These are phyloP conservation scores for Temnothorax curvispinosus DNA, from an alignment of 1,140 invertebrate genomes.

Conservation along the genomic window DNA sequence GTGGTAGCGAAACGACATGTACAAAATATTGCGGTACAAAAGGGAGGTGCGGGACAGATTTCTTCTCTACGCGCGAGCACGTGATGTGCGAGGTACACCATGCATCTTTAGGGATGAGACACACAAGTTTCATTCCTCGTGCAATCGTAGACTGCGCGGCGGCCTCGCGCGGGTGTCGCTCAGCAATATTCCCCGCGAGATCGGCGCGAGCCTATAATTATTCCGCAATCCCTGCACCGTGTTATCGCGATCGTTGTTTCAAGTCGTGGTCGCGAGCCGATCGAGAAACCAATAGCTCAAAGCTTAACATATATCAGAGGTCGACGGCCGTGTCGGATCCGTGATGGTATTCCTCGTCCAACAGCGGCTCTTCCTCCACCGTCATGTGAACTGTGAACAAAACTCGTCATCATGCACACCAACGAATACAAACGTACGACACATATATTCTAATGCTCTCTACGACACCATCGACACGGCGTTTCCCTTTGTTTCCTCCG, in stretches of 20 bases:
- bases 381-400: constrained; percentile 84
- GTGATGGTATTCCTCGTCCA: constrained; percentile 80
- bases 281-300: constrained; percentile 31
- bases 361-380: constrained; percentile 82
- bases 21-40: constrained; percentile 37
- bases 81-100: background rate
- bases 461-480: background rate
- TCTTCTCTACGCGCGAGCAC: background rate
- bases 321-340: constrained; percentile 82
- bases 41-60: background rate
- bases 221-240: background rate
- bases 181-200: background rate
- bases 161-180: background rate
- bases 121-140: constrained; percentile 30
- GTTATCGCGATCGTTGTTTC: constrained; percentile 5
- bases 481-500: background rate
- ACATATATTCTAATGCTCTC: constrained; percentile 10
- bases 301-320: constrained; percentile 78
- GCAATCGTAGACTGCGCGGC: background rate
- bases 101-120: background rate
- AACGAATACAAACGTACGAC: constrained; percentile 70
- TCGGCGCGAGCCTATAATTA: background rate
- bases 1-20: constrained; percentile 11
- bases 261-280: background rate
- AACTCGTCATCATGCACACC: constrained; percentile 83